Percentiles rank a stretch among this genome's conserved stretches.
phyloP scores from a whole-genome alignment of 2,888 invertebrate genomes.

The Deilephila porcellus region DNA sequence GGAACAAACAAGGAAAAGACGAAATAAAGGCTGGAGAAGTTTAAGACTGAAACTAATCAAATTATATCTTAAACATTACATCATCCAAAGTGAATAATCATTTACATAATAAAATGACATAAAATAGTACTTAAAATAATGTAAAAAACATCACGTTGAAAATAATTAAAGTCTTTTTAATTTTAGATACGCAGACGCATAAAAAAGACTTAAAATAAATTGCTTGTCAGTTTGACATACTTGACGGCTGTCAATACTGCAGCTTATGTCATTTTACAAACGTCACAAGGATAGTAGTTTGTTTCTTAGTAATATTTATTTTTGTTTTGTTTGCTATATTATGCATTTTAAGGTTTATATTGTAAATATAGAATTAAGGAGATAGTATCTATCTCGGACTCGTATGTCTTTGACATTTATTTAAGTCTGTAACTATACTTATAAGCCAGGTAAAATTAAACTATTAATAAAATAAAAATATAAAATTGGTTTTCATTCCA shows the following conservation, averaged over 20 bases:
- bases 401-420: slow-evolving; percentile 31
- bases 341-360: background rate
- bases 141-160: no score
- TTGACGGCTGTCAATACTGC: background rate
- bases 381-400: slow-evolving; percentile 33
- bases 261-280: background rate
- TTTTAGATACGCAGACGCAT: no score
- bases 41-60: slow-evolving; percentile 52
- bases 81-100: background rate
- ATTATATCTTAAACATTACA: background rate
- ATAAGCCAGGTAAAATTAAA: background rate
- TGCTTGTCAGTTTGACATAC: background rate
- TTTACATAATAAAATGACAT: background rate
- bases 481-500: no score
- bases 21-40: slow-evolving; percentile 75
- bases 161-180: no score
- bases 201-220: background rate
- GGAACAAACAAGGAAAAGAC: slow-evolving; percentile 81
- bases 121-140: background rate
- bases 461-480: no score
- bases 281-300: background rate
- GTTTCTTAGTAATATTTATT: background rate
- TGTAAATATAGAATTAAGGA: slow-evolving; percentile 20
- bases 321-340: slow-evolving; percentile 7
- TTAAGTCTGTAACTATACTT: slow-evolving; percentile 16